Evolutionary conservation across 30 jellyfish, hydroid and myxozoan genomes (phyloP), one percentile per base, ranked within the genome.

Genomic region (Aurelia sp.): DNA sequence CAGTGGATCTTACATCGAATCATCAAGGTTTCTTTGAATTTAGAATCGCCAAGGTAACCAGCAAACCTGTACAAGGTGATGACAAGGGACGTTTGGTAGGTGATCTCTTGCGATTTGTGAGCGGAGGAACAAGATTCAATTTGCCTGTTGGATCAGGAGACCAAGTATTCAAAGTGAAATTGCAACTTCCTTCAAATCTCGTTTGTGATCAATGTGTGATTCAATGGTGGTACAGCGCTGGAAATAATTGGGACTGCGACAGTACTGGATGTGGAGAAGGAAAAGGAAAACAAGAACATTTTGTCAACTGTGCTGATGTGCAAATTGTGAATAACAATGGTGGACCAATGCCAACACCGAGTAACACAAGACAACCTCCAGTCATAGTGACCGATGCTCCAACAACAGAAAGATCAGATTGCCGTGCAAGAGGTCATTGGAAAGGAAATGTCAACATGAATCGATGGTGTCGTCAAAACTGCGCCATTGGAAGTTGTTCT

Each of bases 161-260:
- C 18, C 83, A 66, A 8, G 84, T 73, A 44, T 92, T 84, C 82
- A 82, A 87, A 38, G 57, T 76, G 47, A 67, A 72, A 30, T 71
- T 85, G 13, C 67, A 31, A 18, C 65, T 92, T 69, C 98, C 98
- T 3, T 50, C 64, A 13, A 82, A 82, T 27, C 68, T 92, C 89
- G 51, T 48, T 5, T 92, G 98, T 75, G 88, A 92, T 44, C 62
- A 88, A 33, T 92, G 98, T 67, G 98, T 92, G 58, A 65, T 92
- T 69, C 98, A 92, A 69, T 92, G 98, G 98, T 72, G 89, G 91
- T 92, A 92, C 82, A 86, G 86, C 21, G 96, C 97, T 69, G 98
- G 95, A 10, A 92, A 92, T 68, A 92, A 74, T 67, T 92, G 98
- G 98, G 98, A 74, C 19, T 92, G 98, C 69, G 98, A 87, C 55